Percentiles rank a stretch among this genome's conserved stretches.
These are phyloP conservation scores for Achroia grisella DNA, from an alignment of 1,140 invertebrate species.

Conservation along the genomic window DNA sequence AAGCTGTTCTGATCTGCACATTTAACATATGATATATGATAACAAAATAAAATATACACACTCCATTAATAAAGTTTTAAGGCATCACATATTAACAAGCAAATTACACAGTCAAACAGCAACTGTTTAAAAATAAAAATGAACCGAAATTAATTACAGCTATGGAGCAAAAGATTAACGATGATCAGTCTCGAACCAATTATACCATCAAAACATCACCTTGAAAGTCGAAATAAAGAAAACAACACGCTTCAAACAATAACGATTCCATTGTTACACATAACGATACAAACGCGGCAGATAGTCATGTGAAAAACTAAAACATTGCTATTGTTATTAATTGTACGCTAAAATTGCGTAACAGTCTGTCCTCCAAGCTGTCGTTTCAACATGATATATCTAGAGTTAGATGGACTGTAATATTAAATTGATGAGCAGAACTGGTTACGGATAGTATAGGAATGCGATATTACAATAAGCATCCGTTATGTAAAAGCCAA, in stretches of 20 bases:
- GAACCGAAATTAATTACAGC: conserved; percentile 37
- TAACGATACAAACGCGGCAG: conserved; percentile 30
- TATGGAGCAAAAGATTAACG: conserved; percentile 33
- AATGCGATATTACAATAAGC: conserved; percentile 27
- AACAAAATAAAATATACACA: too few species aligned
- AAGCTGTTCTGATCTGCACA: too few species aligned
- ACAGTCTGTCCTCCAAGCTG: conserved; percentile 19
- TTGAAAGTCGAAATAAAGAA: conserved; percentile 50
- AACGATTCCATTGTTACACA: conserved; percentile 51
- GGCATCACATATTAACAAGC: conserved; percentile 8
- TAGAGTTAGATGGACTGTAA: conserved; percentile 21
- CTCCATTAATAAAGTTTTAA: not conserved
- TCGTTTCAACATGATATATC: conserved; percentile 15
- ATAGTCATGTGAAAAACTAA: conserved; percentile 48
- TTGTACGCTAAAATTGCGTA: conserved; percentile 25
- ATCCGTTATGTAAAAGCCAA: conserved; percentile 9
- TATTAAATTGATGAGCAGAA: conserved; percentile 35
- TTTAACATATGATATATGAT: too few species aligned
- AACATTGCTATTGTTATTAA: conserved; percentile 49
- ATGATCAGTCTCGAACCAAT: conserved; percentile 34
- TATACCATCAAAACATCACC: conserved; percentile 56
- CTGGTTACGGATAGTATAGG: conserved; percentile 12
- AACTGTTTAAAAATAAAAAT: conserved; percentile 17
- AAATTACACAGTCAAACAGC: conserved; percentile 20
- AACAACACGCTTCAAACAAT: conserved; percentile 37